Evolutionary conservation across 2,888 invertebrate genomes (phyloP), one percentile per base, ranked within the genome.

Genomic region (Arenicola marina): DNA sequence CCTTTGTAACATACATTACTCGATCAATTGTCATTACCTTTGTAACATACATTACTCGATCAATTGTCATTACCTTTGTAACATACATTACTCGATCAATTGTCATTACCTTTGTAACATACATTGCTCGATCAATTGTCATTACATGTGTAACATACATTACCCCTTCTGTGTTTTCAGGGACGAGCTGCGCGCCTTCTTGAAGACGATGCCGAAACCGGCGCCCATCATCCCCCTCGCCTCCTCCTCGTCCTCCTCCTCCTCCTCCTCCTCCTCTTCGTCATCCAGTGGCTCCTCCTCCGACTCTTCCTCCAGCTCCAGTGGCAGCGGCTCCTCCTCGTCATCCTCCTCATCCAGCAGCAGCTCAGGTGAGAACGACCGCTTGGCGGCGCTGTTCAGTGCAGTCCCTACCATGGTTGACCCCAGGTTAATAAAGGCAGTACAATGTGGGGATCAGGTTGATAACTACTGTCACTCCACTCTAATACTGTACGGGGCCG

Each of bases 191-290:
- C 48, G 48, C 7, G 26, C 15, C 7, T 24, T n/a, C 26, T 24
- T 48, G 48, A 48, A 48, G 48, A 48, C 48, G 18, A 48, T 48
- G 48, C 48, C 48, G 26, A 48, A 48, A 24, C 15, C 48, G 26
- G 26, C 26, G 7, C 48, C 26, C 7, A 48, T n/a, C 11, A 24
- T 24, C 7, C 18, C 15, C 11, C 48, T 24, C 15, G 48, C 11
- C 7, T 24, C 48, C 26, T 38, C 38, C 18, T 38, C 38, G 18
- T 38, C 38, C 11, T 38, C 38, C 18, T 38, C 38, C 18, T 38
- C 38, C 11, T 38, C 38, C 11, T 38, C 38, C 11, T 38, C 38
- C 11, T 38, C 38, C 11, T n/a, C 18, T 48, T 11, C 11, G 18
- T 48, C 48, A 48, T 48, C 48, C 26, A 48, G 48, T 48, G 48